Conservation (phyloP, 1,140 invertebrate species). For the Doryteuthis pealeii region DNA sequence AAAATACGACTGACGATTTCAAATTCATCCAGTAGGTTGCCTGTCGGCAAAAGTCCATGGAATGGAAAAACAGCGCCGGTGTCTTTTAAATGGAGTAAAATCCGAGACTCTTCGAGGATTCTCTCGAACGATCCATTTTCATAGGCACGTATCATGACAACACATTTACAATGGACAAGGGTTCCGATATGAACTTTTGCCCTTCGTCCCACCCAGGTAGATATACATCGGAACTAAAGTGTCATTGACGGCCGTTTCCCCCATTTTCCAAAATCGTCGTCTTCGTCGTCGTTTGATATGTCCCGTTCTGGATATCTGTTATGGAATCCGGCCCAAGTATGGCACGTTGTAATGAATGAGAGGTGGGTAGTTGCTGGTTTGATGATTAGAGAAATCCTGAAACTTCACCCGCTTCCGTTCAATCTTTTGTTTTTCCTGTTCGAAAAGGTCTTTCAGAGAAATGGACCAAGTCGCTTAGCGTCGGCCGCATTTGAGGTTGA, state of each 20-base stretch:
- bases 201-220: background rate
- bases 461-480: background rate
- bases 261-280: background rate
- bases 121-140: conserved; percentile 4
- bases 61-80: background rate
- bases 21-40: background rate
- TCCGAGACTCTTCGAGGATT: background rate
- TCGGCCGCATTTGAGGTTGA: background rate
- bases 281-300: background rate
- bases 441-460: background rate
- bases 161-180: background rate
- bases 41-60: background rate
- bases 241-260: background rate
- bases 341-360: background rate
- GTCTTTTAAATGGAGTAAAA: conserved; percentile 6
- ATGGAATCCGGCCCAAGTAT: background rate
- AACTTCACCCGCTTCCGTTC: background rate
- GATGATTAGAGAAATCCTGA: background rate
- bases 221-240: background rate
- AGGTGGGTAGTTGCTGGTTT: background rate
- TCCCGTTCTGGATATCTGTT: background rate
- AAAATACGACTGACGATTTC: background rate
- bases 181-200: background rate
- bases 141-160: background rate
- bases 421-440: background rate